phyloP scores from a whole-genome alignment of 1,140 invertebrate species.

The Lineus longissimus region DNA sequence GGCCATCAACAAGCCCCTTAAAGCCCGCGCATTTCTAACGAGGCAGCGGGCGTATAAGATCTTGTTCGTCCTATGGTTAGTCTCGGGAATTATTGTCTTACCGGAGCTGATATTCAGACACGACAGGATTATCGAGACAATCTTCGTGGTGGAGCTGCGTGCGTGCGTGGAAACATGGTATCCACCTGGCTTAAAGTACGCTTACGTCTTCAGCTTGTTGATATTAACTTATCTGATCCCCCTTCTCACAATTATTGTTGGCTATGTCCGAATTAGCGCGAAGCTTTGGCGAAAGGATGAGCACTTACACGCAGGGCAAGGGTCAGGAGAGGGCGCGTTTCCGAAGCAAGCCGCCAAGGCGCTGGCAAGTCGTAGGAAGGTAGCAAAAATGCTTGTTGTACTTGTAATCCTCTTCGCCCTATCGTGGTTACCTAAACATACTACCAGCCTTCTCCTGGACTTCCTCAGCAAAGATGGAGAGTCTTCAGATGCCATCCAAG shows the following conservation, averaged over 20 bases:
- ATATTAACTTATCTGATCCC: constrained; percentile 70
- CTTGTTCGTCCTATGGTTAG: constrained; percentile 10
- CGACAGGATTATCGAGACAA: not conserved
- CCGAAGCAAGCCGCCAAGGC: too few relatives aligned
- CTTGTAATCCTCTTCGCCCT: too few relatives aligned
- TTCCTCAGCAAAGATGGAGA: too few relatives aligned
- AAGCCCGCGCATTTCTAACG: constrained; percentile 3
- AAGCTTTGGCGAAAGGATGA: constrained; percentile 75
- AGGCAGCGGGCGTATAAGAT: not conserved
- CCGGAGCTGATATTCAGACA: constrained; percentile 2
- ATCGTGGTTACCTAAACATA: too few relatives aligned
- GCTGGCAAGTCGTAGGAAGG: too few relatives aligned
- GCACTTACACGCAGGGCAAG: constrained; percentile 29
- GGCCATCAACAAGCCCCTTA: constrained; percentile 14
- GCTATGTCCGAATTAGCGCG: constrained; percentile 74
- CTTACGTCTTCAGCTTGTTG: constrained; percentile 64
- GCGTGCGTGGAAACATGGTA: constrained; percentile 9
- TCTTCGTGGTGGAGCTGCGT: constrained; percentile 1
- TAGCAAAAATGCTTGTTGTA: too few relatives aligned
- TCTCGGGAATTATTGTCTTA: constrained; percentile 3
- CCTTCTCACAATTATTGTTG: constrained; percentile 72
- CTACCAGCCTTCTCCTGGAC: too few relatives aligned
- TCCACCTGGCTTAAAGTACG: not conserved
- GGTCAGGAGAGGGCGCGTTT: too few relatives aligned
- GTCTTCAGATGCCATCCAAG: too few relatives aligned